phyloP scores from a whole-genome alignment of 2,888 invertebrate species.

The Bibio marci region DNA sequence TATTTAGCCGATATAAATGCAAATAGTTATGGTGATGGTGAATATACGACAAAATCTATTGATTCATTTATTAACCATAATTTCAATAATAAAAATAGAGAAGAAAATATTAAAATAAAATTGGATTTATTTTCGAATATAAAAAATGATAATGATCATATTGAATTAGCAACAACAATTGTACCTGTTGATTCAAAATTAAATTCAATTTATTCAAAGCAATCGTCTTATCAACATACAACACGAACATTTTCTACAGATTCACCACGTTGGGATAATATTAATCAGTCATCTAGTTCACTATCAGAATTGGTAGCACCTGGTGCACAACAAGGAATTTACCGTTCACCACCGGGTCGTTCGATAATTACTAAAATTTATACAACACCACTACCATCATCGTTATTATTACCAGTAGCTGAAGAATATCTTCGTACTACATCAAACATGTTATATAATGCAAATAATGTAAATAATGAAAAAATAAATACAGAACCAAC shows the following conservation, averaged over 20 bases:
- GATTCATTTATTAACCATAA: no score
- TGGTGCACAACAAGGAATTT: constrained; percentile 32
- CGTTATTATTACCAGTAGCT: constrained; percentile 19
- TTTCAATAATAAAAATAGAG: no score
- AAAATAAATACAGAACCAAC: constrained; percentile 4
- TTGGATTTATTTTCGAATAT: not conserved
- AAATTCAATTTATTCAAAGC: not conserved
- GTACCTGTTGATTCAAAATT: not conserved
- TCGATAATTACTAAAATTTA: constrained; percentile 43
- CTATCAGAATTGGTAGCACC: constrained; percentile 46
- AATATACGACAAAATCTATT: not conserved
- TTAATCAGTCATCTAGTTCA: constrained; percentile 29
- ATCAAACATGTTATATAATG: not conserved
- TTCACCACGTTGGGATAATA: no score
- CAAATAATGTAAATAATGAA: constrained; percentile 1
- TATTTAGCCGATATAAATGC: not conserved
- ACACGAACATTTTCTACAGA: no score
- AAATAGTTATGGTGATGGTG: not conserved
- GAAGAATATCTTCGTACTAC: constrained; percentile 26
- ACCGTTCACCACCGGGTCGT: constrained; percentile 27
- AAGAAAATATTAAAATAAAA: no score
- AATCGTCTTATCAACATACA: constrained; percentile 1
- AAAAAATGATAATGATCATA: no score
- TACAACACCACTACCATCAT: constrained; percentile 10
- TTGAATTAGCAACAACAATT: not conserved